Conservation (phyloP, 92 coral and sea anemone genomes). For the Virgularia gustaviana region DNA sequence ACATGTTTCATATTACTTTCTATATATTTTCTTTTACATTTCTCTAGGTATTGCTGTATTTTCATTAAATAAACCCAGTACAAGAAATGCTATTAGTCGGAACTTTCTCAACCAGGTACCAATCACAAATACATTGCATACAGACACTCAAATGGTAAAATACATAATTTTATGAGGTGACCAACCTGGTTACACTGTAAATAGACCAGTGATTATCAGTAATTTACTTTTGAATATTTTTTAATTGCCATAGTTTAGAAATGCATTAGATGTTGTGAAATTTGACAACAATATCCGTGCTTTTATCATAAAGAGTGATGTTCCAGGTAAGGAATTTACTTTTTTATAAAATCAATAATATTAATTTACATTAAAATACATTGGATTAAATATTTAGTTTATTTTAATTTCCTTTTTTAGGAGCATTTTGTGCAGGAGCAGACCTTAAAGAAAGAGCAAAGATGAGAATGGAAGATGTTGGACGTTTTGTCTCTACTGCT, state of each 20-base stretch:
- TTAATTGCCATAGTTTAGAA: constrained; percentile 78
- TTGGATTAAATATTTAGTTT: too few relatives aligned
- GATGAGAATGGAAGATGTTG: constrained; percentile 82
- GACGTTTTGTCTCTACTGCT: constrained; percentile 77
- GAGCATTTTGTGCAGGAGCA: constrained; percentile 98
- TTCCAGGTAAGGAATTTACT: constrained; percentile 62
- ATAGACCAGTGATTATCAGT: background rate
- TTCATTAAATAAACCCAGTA: constrained; percentile 87
- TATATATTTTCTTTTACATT: background rate
- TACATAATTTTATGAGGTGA: background rate
- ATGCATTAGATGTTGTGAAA: constrained; percentile 79
- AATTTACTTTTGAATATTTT: background rate
- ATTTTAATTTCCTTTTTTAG: constrained; percentile 37
- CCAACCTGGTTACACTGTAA: background rate
- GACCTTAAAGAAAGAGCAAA: constrained; percentile 86
- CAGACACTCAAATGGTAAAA: background rate
- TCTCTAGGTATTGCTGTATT: constrained; percentile 76
- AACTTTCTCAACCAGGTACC: constrained; percentile 72
- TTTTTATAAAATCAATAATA: background rate
- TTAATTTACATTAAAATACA: background rate
- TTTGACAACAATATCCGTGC: constrained; percentile 92
- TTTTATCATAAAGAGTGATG: constrained; percentile 77
- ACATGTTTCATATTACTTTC: background rate
- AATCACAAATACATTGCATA: background rate
- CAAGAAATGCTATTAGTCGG: constrained; percentile 83